Evolutionary conservation across 1,140 invertebrate species (phyloP), one percentile per base, ranked within the genome.

Genomic region (Mesaphorura yosii): DNA sequence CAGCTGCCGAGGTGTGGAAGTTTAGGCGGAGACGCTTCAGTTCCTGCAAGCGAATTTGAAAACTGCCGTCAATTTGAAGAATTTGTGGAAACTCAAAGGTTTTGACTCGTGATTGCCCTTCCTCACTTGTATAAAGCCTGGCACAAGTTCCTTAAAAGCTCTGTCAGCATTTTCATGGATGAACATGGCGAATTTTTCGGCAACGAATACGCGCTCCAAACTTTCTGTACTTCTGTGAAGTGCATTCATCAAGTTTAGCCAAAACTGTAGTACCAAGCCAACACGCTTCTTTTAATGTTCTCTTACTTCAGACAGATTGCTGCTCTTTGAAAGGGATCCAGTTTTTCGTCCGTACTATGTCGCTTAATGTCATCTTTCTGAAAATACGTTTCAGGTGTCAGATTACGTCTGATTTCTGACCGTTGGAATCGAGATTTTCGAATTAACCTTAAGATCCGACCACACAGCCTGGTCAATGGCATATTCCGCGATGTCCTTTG

Each of bases 281-380:
- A 31, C 3, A 34, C 10, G n/a, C n/a, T n/a, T n/a, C 23, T 12
- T 25, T 28, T 34, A 12, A 37, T 12, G n/a, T 22, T 14, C 2
- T 34, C 17, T 15, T 38, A 55, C 49, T 34, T 49, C 19, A 61
- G 29, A 20, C 49, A 51, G 12, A 48, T 4, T 5, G 46, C n/a
- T 4, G 59, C 59, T 17, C 53, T 27, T 25, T 58, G 59, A 42
- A 61, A 58, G 2, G 42, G 29, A 48, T 61, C 59, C 22, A 47
- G 17, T 1, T 34, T 48, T 5, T 52, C 53, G 39, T 58, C 50
- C 19, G 39, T 31, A 22, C 42, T 54, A 23, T 58, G 57, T 2
- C 47, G 39, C 20, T 37, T 31, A 10, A 58, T 58, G 23, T 53
- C 57, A 0, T 23, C 26, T 2, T 42, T 38, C 55, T 57, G 31